phyloP scores from a whole-genome alignment of 2,797 vertebrate genomes.

The Gallinago nigripennis region DNA sequence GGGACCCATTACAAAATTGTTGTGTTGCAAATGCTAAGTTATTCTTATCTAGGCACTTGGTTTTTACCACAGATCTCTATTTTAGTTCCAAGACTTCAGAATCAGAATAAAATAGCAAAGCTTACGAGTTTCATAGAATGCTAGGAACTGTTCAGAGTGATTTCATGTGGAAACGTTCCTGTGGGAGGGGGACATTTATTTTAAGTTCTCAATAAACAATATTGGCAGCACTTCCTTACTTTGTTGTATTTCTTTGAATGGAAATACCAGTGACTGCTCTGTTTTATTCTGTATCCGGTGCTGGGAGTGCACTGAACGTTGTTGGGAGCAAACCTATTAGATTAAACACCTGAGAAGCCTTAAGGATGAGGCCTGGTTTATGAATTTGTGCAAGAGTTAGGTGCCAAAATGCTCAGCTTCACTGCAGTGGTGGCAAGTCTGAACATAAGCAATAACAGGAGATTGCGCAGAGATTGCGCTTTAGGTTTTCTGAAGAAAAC shows the following conservation, averaged over 20 bases:
- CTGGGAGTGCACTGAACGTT: neutral
- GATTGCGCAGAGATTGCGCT: neutral
- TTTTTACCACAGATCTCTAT: neutral
- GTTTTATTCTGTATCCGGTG: neutral
- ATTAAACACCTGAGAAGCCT: neutral
- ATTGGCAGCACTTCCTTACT: neutral
- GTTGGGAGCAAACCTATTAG: neutral
- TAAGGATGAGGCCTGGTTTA: neutral
- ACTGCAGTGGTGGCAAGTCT: neutral
- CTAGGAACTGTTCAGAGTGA: neutral
- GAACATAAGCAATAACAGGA: neutral
- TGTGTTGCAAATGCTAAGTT: neutral
- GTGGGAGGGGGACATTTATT: neutral
- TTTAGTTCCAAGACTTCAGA: neutral
- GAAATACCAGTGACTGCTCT: neutral
- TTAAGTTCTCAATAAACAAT: neutral
- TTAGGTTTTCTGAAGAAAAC: neutral
- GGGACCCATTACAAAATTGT: neutral
- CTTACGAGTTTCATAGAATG: neutral
- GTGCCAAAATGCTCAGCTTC: neutral
- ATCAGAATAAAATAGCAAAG: neutral
- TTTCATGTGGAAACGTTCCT: neutral
- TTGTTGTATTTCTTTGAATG: neutral
- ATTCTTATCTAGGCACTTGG: neutral
- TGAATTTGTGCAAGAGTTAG: neutral